Conservation (phyloP, 1,140 invertebrate species). For the Orussus abietinus region DNA sequence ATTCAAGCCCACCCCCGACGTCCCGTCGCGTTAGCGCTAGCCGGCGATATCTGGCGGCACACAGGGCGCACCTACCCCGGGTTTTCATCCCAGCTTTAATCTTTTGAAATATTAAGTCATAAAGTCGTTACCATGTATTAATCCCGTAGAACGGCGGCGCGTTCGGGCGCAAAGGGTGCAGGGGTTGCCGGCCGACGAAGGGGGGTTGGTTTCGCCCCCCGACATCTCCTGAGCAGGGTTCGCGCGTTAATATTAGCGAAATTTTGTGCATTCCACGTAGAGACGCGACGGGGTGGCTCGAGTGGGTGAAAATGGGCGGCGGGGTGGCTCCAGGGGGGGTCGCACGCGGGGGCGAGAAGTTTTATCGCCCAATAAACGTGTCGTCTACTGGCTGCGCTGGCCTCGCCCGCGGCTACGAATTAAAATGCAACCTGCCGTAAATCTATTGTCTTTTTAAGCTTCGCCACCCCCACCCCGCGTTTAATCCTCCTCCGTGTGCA, state of each 20-base stretch:
- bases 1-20: too few species aligned
- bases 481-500: too few species aligned
- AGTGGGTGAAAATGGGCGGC: constrained; percentile 1
- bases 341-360: too few species aligned
- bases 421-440: neutral
- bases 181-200: neutral
- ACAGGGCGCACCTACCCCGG: too few species aligned
- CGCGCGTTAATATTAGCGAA: constrained; percentile 8
- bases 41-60: too few species aligned
- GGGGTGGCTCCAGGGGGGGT: too few species aligned
- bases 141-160: constrained; percentile 5
- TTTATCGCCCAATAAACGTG: constrained; percentile 12
- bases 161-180: too few species aligned
- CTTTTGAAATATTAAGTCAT: constrained; percentile 11
- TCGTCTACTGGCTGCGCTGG: constrained; percentile 5
- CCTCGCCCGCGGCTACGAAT: neutral
- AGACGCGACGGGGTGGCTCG: neutral
- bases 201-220: too few species aligned
- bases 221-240: neutral
- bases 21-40: too few species aligned
- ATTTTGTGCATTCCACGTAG: constrained; percentile 9
- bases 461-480: too few species aligned
- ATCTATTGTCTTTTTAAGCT: constrained; percentile 1
- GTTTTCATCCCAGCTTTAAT: constrained; percentile 8
- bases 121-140: constrained; percentile 10